A percentile compares a stretch with the other conserved stretches of the same genome.
phyloP scores from a whole-genome alignment of 2,888 invertebrate species.

The Agrotis clavis region DNA sequence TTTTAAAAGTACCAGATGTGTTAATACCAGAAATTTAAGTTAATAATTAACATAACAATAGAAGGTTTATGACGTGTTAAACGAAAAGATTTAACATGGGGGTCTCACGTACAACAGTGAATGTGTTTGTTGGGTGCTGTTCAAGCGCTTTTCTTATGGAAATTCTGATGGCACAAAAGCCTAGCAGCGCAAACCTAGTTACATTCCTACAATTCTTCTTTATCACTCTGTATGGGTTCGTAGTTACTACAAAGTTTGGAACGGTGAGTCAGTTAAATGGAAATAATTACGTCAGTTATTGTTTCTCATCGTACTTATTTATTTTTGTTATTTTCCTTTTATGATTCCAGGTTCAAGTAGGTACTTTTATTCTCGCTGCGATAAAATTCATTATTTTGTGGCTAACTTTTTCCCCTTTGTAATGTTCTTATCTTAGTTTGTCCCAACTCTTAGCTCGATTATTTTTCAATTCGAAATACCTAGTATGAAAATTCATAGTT shows the following conservation, averaged over 20 bases:
- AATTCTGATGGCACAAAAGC: constrained; percentile 82
- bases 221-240: constrained; percentile 82
- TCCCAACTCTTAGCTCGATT: too few relatives aligned
- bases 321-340: constrained; percentile 52
- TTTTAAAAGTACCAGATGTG: constrained; percentile 17
- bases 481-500: too few relatives aligned
- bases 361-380: constrained; percentile 2
- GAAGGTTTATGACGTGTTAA: neutral
- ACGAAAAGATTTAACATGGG: constrained; percentile 68
- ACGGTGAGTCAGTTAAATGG: constrained; percentile 75
- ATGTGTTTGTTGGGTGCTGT: constrained; percentile 85
- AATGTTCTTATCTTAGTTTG: too few relatives aligned
- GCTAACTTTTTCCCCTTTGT: neutral
- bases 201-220: constrained; percentile 86
- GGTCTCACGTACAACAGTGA: constrained; percentile 70
- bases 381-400: neutral
- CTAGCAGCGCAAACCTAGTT: constrained; percentile 83
- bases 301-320: constrained; percentile 28
- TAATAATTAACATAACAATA: neutral
- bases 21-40: neutral
- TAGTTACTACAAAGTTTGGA: constrained; percentile 79
- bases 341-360: too few relatives aligned
- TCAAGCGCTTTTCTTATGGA: constrained; percentile 86
- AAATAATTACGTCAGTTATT: constrained; percentile 30
- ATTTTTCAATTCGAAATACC: too few relatives aligned